Evolutionary conservation across 2,797 vertebrate species (phyloP), one percentile per base, ranked within the genome.

Genomic region (Coracias cyanogaster): DNA sequence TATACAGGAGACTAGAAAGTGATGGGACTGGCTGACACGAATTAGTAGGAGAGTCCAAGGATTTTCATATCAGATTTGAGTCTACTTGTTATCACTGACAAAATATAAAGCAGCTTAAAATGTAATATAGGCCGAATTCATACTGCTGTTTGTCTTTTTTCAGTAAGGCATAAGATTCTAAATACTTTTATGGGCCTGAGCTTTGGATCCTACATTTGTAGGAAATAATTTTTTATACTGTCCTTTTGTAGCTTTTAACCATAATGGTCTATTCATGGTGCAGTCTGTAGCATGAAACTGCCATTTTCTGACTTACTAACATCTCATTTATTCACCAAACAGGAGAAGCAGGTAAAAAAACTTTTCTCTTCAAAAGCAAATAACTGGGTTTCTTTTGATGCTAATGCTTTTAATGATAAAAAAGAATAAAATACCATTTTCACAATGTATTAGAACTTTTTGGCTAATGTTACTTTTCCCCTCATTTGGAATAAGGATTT

Each of bases 101-200:
- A 82, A 57, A 65, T 28, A 77, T 10, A 78, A 84, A 71, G 9
- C 29, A 81, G 7, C 6, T 71, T 74, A 51, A 83, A 78, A 66
- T 8, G 49, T 31, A 41, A 29, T 7, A 24, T 16, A 18, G 17
- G 15, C 8, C 9, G 64, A 82, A 60, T 64, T 24, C 17, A 21
- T 8, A 12, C 2, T 46, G 3, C 0, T 61, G 0, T 28, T 35
- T 55, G 0, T 28, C n/a, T 55, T 43, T 55, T 52, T 54, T 22
- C 37, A 37, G 10, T n/a, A 12, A 5, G 5, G 2, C 7, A 66
- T 35, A 73, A 66, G 12, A 3, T 61, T 69, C 4, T 57, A 61
- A 72, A 39, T 26, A 51, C 2, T 54, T 67, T 6, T 39, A 6
- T 55, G 29, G 10, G 33, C 7, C 19, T 9, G 37, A 70, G 7